Conservation (phyloP, 2,113 vertebrate genomes). For the Pomatorhinus ruficollis region DNA sequence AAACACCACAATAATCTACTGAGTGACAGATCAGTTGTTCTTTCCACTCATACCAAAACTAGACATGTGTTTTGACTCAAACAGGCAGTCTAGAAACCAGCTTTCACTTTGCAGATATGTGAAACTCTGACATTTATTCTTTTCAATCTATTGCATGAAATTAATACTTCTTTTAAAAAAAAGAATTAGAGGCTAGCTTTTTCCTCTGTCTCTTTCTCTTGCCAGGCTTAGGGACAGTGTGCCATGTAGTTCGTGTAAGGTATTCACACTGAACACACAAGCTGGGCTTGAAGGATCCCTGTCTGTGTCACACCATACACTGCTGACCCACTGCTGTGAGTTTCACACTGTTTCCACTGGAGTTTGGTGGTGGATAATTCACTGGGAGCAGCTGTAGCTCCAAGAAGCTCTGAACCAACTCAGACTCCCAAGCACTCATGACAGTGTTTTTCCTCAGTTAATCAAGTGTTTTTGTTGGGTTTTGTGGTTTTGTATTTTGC, state of each 20-base stretch:
- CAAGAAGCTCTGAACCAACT: neutral
- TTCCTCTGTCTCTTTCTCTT: neutral
- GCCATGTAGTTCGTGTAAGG: neutral
- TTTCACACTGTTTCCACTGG: neutral
- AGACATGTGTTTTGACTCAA: neutral
- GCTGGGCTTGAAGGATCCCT: neutral
- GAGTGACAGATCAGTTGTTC: neutral
- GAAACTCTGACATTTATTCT: neutral
- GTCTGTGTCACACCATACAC: accelerated
- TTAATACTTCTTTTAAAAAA: neutral
- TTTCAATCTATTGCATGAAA: neutral
- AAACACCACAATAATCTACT: neutral
- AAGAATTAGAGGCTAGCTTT: neutral
- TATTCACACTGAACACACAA: neutral
- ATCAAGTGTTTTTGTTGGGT: neutral
- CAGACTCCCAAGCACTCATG: neutral
- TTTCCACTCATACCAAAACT: neutral
- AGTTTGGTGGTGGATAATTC: neutral
- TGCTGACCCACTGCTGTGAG: neutral
- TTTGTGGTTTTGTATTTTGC: constrained; percentile 6
- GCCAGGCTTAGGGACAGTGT: neutral
- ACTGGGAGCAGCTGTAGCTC: neutral
- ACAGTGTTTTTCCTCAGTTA: neutral
- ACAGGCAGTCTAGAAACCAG: neutral
- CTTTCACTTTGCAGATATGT: neutral